Conservation (phyloP, 2,797 vertebrate genomes). For the Paguma larvata region DNA sequence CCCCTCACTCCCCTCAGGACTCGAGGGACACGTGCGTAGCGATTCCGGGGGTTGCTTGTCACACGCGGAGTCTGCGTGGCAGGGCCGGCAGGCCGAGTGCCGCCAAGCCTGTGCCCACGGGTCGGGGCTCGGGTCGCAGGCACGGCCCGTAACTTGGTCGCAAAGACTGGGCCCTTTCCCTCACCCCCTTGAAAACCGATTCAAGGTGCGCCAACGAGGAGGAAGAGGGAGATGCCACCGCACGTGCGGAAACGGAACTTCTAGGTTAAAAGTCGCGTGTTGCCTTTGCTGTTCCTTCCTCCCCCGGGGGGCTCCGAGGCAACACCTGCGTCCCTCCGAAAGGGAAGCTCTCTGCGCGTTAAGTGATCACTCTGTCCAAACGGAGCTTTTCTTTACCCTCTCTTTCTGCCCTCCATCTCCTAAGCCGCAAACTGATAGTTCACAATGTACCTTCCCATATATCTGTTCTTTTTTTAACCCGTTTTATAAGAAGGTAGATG, state of each 20-base stretch:
- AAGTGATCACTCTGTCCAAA: not conserved
- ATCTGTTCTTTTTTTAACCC: not conserved
- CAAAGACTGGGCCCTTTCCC: not conserved
- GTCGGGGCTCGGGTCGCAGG: not conserved
- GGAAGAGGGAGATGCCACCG: not conserved
- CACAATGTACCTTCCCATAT: not conserved
- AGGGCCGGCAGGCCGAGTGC: not conserved
- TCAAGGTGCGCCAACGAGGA: not conserved
- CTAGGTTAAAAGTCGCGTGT: conserved; percentile 2
- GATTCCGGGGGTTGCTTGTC: not conserved
- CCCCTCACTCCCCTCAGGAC: not conserved
- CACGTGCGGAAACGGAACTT: not conserved
- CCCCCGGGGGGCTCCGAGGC: not conserved
- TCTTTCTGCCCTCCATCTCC: conserved; percentile 36
- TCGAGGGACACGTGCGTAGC: not conserved
- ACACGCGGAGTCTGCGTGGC: not conserved
- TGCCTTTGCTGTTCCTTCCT: not conserved
- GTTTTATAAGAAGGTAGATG: not conserved
- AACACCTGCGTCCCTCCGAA: not conserved
- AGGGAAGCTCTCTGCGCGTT: not conserved
- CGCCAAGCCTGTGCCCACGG: not conserved
- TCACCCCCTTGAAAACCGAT: not conserved
- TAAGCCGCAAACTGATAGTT: conserved; percentile 49
- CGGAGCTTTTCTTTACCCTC: not conserved
- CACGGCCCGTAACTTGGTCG: not conserved